Base-by-base conservation (phyloP, 2,113 vertebrate species). In the Saccopteryx leptura region DNA sequence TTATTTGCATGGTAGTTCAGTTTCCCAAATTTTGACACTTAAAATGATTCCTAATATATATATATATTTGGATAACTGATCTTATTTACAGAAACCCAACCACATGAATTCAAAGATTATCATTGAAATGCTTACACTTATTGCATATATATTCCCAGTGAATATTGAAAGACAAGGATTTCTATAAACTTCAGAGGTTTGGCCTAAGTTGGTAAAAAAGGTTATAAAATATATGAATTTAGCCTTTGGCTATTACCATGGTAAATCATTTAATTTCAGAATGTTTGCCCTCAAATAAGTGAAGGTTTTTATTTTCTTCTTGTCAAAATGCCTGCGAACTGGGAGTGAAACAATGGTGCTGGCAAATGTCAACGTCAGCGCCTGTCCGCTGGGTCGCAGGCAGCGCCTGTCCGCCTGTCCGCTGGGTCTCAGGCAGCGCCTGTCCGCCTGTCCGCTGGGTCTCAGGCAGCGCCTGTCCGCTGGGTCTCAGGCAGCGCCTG, bases 251-350 rank as follows among this genome's bases (percentile, higher is more conserved):
- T 97, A 56, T 95, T 89, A 92, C 94, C 88, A 84, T 92, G 88
- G 88, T 98, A 98, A 98, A 97, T 96, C 71, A 94, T 95, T 97
- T 96, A 81, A 93, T 96, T 98, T 98, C 80, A 91, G 94, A 65
- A 95, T 96, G 74, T 97, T 98, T 97, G 88, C 23, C 0, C 21
- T 93, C 72, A 81, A 97, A 88, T 92, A 91, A 96, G 58, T 86
- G 96, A 97, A 97, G 95, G 56, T 76, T 97, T 98, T 39, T 92
- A 90, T 98, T 98, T 98, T 97, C 66, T 96, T 95, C 94, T 96
- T 97, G 94, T 93, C 96, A 96, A 93, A 97, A 97, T 60, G 72
- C 60, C 69, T 14, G 81, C 92, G 95, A 95, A 80, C 93, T 69
- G 87, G 19, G 61, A 82, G 83, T 26, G 97, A 84, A 88, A 96